Evolutionary conservation across 2,113 vertebrate genomes (phyloP).

Genomic region (Dromaius novaehollandiae): DNA sequence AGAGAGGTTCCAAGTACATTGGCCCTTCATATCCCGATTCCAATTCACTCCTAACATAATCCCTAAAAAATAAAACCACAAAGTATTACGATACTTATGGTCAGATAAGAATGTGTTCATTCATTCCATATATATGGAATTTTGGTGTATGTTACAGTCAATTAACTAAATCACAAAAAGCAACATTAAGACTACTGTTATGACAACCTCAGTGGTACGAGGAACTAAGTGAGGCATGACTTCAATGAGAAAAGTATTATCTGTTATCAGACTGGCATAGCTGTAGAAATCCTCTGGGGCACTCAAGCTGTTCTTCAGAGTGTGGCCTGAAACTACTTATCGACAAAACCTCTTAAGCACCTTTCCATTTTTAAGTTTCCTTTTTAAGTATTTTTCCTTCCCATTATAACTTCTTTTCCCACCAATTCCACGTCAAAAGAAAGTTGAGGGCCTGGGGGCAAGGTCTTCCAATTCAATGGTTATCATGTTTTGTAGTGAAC

Average conservation of each 20-base stretch:
- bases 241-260: slow-evolving; percentile 1
- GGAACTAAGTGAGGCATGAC: slow-evolving; percentile 22
- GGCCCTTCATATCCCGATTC: slow-evolving; percentile 95
- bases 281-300: slow-evolving; percentile 44
- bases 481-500: background rate
- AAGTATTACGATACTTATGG: background rate
- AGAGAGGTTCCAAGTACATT: slow-evolving; percentile 94
- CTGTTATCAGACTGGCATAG: slow-evolving; percentile 59
- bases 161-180: slow-evolving; percentile 27
- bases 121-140: background rate
- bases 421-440: background rate
- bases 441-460: background rate
- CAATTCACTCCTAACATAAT: slow-evolving; percentile 95
- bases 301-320: slow-evolving; percentile 48
- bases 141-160: background rate
- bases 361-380: slow-evolving; percentile 42
- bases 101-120: background rate
- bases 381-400: slow-evolving; percentile 27
- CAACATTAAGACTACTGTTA: background rate
- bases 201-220: background rate
- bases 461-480: background rate
- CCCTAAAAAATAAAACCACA: slow-evolving; percentile 78
- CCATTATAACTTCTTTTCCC: background rate
- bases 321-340: slow-evolving; percentile 20
- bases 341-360: slow-evolving; percentile 59